Evolutionary conservation across 2,797 vertebrate species (phyloP).

Genomic region (Squalus acanthias): DNA sequence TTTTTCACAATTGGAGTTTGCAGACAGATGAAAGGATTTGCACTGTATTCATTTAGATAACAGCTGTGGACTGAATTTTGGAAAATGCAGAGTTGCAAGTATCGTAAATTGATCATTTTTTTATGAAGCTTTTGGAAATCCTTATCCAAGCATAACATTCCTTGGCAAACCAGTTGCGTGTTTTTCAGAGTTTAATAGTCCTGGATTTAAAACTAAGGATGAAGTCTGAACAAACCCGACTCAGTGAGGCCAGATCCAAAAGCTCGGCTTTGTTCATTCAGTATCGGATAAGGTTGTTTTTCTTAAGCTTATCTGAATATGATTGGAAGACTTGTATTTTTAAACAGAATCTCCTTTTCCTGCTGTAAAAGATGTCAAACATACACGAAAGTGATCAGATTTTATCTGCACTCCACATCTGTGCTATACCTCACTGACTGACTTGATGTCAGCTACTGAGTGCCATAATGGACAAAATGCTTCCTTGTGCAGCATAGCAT

Average conservation of each 20-base stretch:
- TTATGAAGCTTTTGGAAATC: neutral
- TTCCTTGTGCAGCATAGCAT: neutral
- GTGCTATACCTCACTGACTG: no score
- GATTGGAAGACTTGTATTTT: neutral
- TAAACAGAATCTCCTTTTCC: neutral
- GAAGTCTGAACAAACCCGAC: neutral
- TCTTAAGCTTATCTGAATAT: neutral
- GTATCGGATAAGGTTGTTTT: neutral
- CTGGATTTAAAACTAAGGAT: neutral
- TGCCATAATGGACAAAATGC: neutral
- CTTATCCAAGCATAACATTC: conserved; percentile 31
- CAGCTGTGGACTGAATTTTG: neutral
- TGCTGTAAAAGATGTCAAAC: neutral
- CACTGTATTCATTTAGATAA: neutral
- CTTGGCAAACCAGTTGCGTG: conserved; percentile 25
- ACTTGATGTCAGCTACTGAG: no score
- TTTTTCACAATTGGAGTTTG: neutral
- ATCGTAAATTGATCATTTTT: neutral
- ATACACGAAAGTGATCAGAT: neutral
- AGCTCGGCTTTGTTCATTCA: neutral
- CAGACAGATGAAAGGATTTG: neutral
- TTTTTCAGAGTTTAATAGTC: conserved; percentile 8
- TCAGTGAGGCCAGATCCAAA: neutral
- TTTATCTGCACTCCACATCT: conserved; percentile 1
- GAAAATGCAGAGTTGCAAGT: neutral